Percentiles rank a stretch among this genome's conserved stretches.
Conservation (phyloP, 2,113 vertebrate species). For the Ancistrus triradiatus region DNA sequence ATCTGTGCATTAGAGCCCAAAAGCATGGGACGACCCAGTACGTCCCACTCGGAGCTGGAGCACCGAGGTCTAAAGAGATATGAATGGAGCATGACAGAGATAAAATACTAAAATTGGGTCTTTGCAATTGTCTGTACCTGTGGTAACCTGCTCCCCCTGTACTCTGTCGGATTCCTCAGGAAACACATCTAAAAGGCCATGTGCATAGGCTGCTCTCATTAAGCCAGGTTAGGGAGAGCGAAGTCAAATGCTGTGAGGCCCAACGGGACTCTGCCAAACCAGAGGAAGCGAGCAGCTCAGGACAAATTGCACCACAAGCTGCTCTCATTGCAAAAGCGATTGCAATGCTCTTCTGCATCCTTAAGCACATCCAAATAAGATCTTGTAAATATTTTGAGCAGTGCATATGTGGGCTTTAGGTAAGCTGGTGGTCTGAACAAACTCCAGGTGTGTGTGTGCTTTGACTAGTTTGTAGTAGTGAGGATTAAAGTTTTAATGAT, state of each 20-base stretch:
- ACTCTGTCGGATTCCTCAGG: constrained; percentile 66
- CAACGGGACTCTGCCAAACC: constrained; percentile 55
- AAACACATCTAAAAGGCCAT: constrained; percentile 67
- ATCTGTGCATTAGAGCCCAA: constrained; percentile 5
- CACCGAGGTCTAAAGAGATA: constrained; percentile 7
- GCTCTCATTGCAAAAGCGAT: constrained; percentile 54
- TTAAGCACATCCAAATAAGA: constrained; percentile 27
- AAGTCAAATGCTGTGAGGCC: constrained; percentile 43
- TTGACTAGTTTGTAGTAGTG: constrained; percentile 6
- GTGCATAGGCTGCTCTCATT: constrained; percentile 66
- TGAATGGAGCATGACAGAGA: constrained; percentile 28
- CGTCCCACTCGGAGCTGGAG: background rate
- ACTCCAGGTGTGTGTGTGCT: constrained; percentile 24
- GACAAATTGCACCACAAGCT: constrained; percentile 61
- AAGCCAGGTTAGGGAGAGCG: constrained; percentile 61
- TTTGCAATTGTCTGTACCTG: constrained; percentile 46
- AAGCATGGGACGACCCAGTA: constrained; percentile 3
- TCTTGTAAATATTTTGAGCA: constrained; percentile 44
- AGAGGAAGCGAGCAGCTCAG: constrained; percentile 58
- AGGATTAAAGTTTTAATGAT: constrained; percentile 15
- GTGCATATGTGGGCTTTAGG: constrained; percentile 31
- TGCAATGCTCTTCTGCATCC: constrained; percentile 37
- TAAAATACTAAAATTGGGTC: constrained; percentile 48
- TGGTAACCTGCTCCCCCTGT: constrained; percentile 55
- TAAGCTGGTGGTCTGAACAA: constrained; percentile 42